Percentiles rank a stretch among this genome's conserved stretches.
Evolutionary conservation across 1,140 invertebrate species (phyloP).

Genomic region (Portunus trituberculatus): DNA sequence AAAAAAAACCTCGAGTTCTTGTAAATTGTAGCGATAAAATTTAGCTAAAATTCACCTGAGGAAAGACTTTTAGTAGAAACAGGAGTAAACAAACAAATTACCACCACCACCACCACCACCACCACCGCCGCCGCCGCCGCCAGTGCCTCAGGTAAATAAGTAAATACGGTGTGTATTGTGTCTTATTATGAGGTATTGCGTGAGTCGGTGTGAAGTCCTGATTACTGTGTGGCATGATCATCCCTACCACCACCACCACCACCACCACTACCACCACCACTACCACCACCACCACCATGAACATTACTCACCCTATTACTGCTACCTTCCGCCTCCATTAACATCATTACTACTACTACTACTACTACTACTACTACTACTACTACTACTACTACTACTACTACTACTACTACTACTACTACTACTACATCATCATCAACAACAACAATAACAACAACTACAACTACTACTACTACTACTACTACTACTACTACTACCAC

Average conservation of each 20-base stretch:
- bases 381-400: constrained; percentile 14
- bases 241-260: neutral
- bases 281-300: neutral
- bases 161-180: neutral
- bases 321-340: neutral
- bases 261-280: neutral
- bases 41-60: neutral
- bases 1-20: neutral
- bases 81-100: neutral
- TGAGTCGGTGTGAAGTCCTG: neutral
- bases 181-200: constrained; percentile 14
- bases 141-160: neutral
- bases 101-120: neutral
- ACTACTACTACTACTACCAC: neutral
- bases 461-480: neutral
- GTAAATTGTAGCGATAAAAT: neutral
- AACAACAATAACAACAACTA: neutral
- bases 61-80: neutral
- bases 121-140: neutral
- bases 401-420: constrained; percentile 22
- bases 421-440: neutral
- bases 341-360: neutral
- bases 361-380: neutral
- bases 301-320: neutral
- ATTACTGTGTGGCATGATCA: neutral